Base-by-base conservation (phyloP, 2,888 invertebrate genomes). In the Patella ulyssiponensis region DNA sequence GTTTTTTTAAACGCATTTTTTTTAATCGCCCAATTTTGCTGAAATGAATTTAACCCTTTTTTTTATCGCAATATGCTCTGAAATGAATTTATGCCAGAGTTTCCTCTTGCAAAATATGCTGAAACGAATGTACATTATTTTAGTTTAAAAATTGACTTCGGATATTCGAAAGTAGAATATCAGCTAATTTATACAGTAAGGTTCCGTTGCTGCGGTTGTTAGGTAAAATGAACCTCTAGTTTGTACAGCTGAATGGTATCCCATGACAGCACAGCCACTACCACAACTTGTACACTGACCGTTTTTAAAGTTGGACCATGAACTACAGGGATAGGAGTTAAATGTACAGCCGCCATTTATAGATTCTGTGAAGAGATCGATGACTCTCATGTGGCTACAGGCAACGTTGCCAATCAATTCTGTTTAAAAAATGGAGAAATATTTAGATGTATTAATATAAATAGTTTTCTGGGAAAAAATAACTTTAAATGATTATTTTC, bases 321-420 rank as follows among this genome's bases (percentile, higher is more conserved):
- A 51, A 20, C 64, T 69, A 64, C 74, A 74, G 33, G 74, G 74
- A 9, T n/a, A 56, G 17, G 56, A 44, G 88, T 94, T 92, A 89
- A 95, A 97, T 0, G 95, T 94, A 86, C 97, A 97, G 17, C 93
- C 91, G 0, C 95, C 94, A 80, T 95, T 94, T 71, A 97, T 94
- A 83, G 96, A 96, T 91, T 97, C 97, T 0, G 94, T 95, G 89
- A 96, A 97, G 89, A 94, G 95, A 86, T 96, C 95, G 89, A 96
- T 94, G 82, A 96, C 96, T 76, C 97, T 93, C 77, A 96, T 94
- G 90, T 98, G 97, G 91, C 96, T 96, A 91, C 97, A 98, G 56
- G 96, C 95, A 27, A 97, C 92, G 87, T 94, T 95, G 82, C 94
- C 93, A 76, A 94, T 93, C 17, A 95, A 92, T 70, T 64, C 64